Percentiles rank a stretch among this genome's conserved stretches.
phyloP scores from a whole-genome alignment of 2,797 vertebrate genomes.

The Pipistrellus nathusii region DNA sequence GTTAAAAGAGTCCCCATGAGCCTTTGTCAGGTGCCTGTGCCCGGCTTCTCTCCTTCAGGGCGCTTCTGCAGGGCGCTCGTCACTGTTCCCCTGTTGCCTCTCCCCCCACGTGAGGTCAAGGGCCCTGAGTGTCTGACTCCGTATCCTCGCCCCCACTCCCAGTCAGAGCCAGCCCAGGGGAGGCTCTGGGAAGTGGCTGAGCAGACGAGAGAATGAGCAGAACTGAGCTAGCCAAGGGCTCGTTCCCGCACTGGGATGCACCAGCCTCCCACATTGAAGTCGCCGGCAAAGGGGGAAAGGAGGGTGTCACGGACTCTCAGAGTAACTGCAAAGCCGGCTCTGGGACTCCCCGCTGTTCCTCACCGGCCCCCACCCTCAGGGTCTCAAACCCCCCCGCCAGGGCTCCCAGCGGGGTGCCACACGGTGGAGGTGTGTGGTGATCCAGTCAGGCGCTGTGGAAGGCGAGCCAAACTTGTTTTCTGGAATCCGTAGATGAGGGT shows the following conservation, averaged over 20 bases:
- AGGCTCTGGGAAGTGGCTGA: neutral
- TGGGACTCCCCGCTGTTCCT: neutral
- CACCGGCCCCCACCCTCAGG: neutral
- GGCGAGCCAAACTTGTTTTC: neutral
- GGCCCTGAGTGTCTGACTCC: neutral
- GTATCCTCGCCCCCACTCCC: neutral
- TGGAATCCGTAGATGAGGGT: too few relatives aligned
- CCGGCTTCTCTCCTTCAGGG: neutral
- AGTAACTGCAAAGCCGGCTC: neutral
- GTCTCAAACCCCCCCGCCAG: neutral
- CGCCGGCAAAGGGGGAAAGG: neutral
- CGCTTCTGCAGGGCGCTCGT: rapidly evolving
- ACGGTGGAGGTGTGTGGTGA: rapidly evolving
- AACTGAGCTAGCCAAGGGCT: neutral
- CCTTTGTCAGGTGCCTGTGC: neutral
- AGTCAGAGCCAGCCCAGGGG: neutral
- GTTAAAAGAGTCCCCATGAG: neutral
- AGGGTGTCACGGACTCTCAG: neutral
- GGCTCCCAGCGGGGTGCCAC: neutral
- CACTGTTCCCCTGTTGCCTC: neutral
- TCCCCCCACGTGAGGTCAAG: neutral
- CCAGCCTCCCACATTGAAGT: neutral
- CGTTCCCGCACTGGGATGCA: rapidly evolving
- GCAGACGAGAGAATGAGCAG: neutral
- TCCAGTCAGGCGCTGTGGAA: neutral